These are phyloP conservation scores for Adelphocoris suturalis DNA, from an alignment of 2,888 invertebrate species.

Conservation along the genomic window DNA sequence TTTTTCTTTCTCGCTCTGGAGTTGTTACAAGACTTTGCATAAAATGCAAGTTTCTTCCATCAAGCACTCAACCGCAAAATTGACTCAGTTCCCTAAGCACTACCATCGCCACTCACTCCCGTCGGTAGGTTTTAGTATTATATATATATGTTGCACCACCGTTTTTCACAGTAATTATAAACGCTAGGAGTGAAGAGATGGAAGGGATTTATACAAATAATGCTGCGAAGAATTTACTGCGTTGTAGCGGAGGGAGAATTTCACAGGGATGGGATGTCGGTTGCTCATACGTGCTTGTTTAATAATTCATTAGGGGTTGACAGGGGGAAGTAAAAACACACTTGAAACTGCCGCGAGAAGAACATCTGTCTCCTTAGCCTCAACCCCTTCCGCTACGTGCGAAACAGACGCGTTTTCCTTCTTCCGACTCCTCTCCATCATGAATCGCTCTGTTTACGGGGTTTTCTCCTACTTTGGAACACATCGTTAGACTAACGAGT, in stretches of 20 bases:
- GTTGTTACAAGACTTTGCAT: no score
- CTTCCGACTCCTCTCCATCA: not conserved
- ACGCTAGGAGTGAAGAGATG: not conserved
- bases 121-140: not conserved
- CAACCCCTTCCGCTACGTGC: constrained; percentile 29
- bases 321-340: constrained; percentile 57
- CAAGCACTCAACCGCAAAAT: not conserved
- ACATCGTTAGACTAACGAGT: constrained; percentile 13
- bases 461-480: not conserved
- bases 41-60: not conserved
- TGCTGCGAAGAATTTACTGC: not conserved
- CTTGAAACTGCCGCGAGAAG: constrained; percentile 25
- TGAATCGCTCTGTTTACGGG: not conserved
- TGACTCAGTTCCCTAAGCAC: not conserved
- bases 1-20: no score
- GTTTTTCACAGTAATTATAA: not conserved
- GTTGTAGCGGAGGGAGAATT: not conserved
- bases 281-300: constrained; percentile 55
- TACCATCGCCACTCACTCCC: not conserved
- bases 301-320: constrained; percentile 62
- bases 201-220: not conserved
- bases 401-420: not conserved
- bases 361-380: constrained; percentile 54
- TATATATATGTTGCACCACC: not conserved
- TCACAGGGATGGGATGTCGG: not conserved